Conservation (phyloP, 2,797 vertebrate species). For the Artibeus jamaicensis region DNA sequence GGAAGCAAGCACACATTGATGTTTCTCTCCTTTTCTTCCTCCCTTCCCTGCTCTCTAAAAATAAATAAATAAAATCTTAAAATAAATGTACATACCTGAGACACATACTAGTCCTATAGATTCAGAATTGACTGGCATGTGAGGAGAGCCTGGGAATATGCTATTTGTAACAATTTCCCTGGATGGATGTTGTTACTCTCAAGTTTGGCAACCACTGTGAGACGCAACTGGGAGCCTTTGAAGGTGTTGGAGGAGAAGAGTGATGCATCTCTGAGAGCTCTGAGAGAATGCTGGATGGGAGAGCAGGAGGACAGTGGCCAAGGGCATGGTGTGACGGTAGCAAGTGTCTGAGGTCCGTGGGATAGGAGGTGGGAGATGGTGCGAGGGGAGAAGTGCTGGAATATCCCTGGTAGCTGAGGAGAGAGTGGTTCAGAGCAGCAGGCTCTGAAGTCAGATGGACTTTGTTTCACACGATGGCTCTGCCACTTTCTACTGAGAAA, state of each 20-base stretch:
- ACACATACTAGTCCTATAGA: neutral
- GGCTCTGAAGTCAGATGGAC: neutral
- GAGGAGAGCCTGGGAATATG: neutral
- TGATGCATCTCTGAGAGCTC: neutral
- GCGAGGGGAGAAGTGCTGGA: fast-evolving
- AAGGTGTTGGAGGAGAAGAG: neutral
- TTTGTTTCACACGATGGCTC: neutral
- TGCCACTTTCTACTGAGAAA: neutral
- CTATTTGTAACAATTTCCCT: neutral
- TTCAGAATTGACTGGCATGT: neutral
- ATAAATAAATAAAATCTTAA: no score
- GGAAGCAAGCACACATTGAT: no score
- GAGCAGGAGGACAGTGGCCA: neutral
- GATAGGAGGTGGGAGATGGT: fast-evolving
- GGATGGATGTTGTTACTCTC: neutral
- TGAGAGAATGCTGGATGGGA: neutral
- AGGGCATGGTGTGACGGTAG: neutral
- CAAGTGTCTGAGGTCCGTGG: neutral
- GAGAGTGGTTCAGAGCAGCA: neutral
- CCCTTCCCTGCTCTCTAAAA: no score
- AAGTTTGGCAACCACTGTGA: neutral
- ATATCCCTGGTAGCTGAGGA: neutral
- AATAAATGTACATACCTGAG: neutral
- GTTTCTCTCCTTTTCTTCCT: no score
- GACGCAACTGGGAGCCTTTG: neutral